These are phyloP conservation scores for Candidula unifasciata DNA, from an alignment of 2,888 invertebrate species.

Conservation along the genomic window DNA sequence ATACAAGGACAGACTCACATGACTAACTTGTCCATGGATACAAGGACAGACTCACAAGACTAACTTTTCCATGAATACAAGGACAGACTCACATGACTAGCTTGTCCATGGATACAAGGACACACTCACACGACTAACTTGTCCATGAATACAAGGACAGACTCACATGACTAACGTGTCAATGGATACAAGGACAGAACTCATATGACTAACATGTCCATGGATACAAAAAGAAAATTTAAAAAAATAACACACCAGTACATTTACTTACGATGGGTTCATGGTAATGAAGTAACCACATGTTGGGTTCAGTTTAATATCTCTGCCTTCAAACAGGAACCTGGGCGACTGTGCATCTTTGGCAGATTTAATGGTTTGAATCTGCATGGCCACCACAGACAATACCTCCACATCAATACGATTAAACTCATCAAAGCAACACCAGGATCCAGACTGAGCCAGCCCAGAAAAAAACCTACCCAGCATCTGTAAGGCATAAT, in stretches of 20 bases:
- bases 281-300: constrained; percentile 78
- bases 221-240: no score
- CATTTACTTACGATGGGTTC: constrained; percentile 74
- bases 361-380: constrained; percentile 77
- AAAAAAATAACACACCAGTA: not conserved
- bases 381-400: constrained; percentile 78
- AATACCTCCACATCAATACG: constrained; percentile 77
- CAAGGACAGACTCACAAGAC: no score
- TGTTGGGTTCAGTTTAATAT: constrained; percentile 76
- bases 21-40: no score
- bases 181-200: no score
- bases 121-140: no score
- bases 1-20: no score
- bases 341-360: constrained; percentile 74
- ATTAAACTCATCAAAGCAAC: constrained; percentile 79
- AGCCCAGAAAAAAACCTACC: constrained; percentile 78
- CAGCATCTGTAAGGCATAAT: constrained; percentile 65
- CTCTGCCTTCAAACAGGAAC: constrained; percentile 77
- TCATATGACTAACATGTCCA: no score
- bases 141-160: no score
- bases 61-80: no score
- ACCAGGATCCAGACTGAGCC: constrained; percentile 78
- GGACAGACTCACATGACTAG: no score
- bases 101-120: no score
- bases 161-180: no score